Conservation (phyloP, 2,888 invertebrate genomes). For the Lepidocyrtinus sp. region DNA sequence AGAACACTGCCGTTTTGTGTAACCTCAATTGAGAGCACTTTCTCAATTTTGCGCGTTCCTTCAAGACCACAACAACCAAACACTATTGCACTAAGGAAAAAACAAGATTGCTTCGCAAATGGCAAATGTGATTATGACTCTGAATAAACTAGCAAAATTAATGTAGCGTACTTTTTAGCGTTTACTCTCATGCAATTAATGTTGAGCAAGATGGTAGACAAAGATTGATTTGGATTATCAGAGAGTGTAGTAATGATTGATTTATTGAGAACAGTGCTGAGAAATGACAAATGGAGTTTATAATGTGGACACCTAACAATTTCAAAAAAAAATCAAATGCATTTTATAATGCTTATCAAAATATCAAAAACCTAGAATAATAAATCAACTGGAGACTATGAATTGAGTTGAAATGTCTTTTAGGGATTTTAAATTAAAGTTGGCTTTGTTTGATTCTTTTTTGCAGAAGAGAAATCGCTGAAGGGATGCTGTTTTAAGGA, state of each 20-base stretch:
- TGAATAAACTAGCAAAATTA: too few species aligned
- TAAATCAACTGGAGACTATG: neutral
- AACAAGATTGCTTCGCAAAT: neutral
- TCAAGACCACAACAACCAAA: neutral
- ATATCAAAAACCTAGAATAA: too few species aligned
- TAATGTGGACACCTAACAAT: too few species aligned
- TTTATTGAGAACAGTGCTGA: neutral
- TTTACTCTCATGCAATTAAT: too few species aligned
- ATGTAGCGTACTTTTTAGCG: too few species aligned
- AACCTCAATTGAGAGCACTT: conserved; percentile 54
- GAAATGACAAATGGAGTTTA: too few species aligned
- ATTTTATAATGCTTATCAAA: too few species aligned
- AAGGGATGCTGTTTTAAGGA: conserved; percentile 53
- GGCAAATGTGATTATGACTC: too few species aligned
- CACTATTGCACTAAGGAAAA: neutral
- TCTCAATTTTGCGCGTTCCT: conserved; percentile 45
- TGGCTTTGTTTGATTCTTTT: conserved; percentile 14
- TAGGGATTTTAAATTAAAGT: neutral
- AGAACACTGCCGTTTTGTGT: neutral
- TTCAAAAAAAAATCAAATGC: too few species aligned
- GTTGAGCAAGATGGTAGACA: too few species aligned
- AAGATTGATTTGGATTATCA: neutral
- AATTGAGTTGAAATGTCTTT: neutral
- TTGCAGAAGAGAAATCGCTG: conserved; percentile 54
- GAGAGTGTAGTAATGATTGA: neutral